Conservation (phyloP, 2,888 invertebrate genomes). For the Drosophila recens region DNA sequence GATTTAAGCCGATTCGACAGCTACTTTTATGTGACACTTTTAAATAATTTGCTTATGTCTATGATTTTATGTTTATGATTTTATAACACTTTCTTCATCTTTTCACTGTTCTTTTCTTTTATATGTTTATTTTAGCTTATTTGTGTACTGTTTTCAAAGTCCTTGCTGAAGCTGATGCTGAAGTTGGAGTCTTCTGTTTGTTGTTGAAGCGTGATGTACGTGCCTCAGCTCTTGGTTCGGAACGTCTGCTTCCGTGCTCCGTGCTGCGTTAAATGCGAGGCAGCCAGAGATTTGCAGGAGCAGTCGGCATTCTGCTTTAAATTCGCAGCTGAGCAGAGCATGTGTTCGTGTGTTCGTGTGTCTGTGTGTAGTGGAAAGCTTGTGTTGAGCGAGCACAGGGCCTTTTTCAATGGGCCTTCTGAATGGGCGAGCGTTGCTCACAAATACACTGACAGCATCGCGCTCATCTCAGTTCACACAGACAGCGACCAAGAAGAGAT, state of each 20-base stretch:
- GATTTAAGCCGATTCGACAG: slow-evolving; percentile 37
- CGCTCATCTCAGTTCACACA: slow-evolving; percentile 7
- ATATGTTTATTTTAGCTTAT: neutral
- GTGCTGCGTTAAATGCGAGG: slow-evolving; percentile 64
- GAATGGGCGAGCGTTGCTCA: slow-evolving; percentile 43
- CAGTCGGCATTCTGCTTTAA: neutral
- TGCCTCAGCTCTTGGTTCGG: slow-evolving; percentile 38
- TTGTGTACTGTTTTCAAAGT: slow-evolving; percentile 29
- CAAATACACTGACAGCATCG: slow-evolving; percentile 6
- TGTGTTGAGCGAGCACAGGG: slow-evolving; percentile 23
- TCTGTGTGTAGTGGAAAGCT: slow-evolving; percentile 33
- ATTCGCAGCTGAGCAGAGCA: neutral
- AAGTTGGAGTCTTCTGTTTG: slow-evolving; percentile 13
- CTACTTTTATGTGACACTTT: slow-evolving; percentile 10
- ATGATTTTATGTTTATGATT: no score
- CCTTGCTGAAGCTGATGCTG: slow-evolving; percentile 7
- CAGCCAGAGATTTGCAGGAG: slow-evolving; percentile 58
- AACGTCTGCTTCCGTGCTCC: slow-evolving; percentile 63
- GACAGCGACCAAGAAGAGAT: slow-evolving; percentile 3
- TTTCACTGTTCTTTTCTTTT: neutral
- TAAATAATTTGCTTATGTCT: neutral
- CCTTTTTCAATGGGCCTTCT: slow-evolving; percentile 55
- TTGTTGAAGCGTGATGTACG: slow-evolving; percentile 42
- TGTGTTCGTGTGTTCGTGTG: slow-evolving; percentile 3
- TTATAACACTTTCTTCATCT: neutral